Evolutionary conservation across 2,888 invertebrate genomes (phyloP).

Genomic region (Lucinisca nassula): DNA sequence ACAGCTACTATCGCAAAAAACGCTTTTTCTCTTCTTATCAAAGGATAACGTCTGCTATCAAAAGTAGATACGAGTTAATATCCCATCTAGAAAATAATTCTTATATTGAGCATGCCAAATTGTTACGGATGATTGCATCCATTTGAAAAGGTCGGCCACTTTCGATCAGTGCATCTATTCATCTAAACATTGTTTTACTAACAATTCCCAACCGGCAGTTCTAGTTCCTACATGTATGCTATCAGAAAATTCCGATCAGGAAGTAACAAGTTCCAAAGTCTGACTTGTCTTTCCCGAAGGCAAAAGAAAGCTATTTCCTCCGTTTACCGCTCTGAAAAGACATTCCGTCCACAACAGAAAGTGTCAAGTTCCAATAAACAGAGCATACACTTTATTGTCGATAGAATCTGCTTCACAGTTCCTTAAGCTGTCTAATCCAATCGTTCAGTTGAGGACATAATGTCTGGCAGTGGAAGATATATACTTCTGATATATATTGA

Average conservation of each 20-base stretch:
- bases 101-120: too few relatives aligned
- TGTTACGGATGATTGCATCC: too few relatives aligned
- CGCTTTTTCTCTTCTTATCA: too few relatives aligned
- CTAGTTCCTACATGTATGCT: too few relatives aligned
- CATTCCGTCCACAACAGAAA: neutral
- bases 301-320: neutral
- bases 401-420: slow-evolving; percentile 5
- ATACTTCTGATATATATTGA: neutral
- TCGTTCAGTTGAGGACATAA: neutral
- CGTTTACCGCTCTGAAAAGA: neutral
- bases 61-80: too few relatives aligned
- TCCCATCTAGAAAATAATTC: too few relatives aligned
- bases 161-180: too few relatives aligned
- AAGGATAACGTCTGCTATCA: too few relatives aligned
- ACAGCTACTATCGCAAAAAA: too few relatives aligned
- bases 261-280: neutral
- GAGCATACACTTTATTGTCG: neutral
- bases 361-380: neutral
- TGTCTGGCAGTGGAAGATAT: neutral
- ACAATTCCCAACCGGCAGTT: too few relatives aligned
- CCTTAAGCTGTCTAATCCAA: neutral
- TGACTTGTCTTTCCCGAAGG: neutral
- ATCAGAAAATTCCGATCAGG: neutral
- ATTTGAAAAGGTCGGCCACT: too few relatives aligned
- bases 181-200: too few relatives aligned